Conservation (phyloP, 2,797 vertebrate species). For the Tapirus indicus region DNA sequence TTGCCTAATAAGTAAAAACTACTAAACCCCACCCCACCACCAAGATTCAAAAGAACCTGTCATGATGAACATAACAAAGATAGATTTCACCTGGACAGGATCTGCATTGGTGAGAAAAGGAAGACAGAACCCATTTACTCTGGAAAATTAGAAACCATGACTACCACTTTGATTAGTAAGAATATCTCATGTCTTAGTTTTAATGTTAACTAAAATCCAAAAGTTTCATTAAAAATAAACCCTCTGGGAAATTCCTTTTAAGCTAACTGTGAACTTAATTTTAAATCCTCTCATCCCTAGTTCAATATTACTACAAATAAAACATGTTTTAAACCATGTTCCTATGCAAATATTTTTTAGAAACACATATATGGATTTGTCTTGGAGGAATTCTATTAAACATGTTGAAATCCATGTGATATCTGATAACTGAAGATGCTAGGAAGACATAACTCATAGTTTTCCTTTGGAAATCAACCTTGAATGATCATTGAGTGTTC, state of each 20-base stretch:
- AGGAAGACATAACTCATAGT: constrained; percentile 78
- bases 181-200: not conserved
- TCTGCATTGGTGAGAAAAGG: not conserved
- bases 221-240: constrained; percentile 48
- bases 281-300: constrained; percentile 65
- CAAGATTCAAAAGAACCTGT: not conserved
- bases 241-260: constrained; percentile 71
- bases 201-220: constrained; percentile 66
- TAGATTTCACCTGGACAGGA: not conserved
- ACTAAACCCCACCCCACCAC: not conserved
- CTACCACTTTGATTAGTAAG: constrained; percentile 40
- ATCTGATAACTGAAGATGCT: constrained; percentile 79
- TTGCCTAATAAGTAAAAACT: constrained; percentile 58
- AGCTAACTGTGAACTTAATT: constrained; percentile 71
- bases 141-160: constrained; percentile 13
- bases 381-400: constrained; percentile 71
- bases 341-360: constrained; percentile 78
- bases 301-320: constrained; percentile 78
- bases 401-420: constrained; percentile 78
- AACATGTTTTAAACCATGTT: constrained; percentile 75
- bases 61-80: not conserved
- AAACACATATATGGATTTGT: constrained; percentile 75
- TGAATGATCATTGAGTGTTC: constrained; percentile 86
- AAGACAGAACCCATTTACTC: not conserved
- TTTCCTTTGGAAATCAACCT: constrained; percentile 85